phyloP scores from a whole-genome alignment of 2,113 vertebrate species.

The Leucosticte australis region DNA sequence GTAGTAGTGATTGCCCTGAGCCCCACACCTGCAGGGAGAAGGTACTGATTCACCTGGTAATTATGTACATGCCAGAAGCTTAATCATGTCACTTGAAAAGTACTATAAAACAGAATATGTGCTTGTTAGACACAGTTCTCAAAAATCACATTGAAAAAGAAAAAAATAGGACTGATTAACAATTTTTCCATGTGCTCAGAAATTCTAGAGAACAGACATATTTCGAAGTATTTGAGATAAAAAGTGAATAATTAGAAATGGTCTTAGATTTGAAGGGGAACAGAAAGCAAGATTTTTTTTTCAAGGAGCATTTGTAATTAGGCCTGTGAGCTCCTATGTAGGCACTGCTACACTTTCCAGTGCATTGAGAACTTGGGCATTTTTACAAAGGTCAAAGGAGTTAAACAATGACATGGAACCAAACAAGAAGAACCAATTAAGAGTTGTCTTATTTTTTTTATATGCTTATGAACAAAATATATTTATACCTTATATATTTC shows the following conservation, averaged over 20 bases:
- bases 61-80: not conserved
- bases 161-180: not conserved
- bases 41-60: not conserved
- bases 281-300: not conserved
- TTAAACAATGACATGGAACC: not conserved
- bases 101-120: not conserved
- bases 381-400: not conserved
- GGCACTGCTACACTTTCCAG: not conserved
- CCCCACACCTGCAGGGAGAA: not conserved
- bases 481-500: not conserved
- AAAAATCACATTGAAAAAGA: not conserved
- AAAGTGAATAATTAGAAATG: not conserved
- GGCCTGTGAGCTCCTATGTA: not conserved
- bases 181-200: not conserved
- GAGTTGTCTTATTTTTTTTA: not conserved
- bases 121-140: not conserved
- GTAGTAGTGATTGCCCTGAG: not conserved
- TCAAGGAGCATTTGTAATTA: not conserved
- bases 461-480: not conserved
- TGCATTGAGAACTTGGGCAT: not conserved
- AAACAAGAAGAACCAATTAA: not conserved
- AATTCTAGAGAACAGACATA: not conserved
- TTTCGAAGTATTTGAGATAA: not conserved
- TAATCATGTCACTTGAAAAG: not conserved
- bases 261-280: not conserved